A percentile compares a stretch with the other conserved stretches of the same genome.
phyloP scores from a whole-genome alignment of 2,797 vertebrate genomes.

The Loriculus beryllinus region DNA sequence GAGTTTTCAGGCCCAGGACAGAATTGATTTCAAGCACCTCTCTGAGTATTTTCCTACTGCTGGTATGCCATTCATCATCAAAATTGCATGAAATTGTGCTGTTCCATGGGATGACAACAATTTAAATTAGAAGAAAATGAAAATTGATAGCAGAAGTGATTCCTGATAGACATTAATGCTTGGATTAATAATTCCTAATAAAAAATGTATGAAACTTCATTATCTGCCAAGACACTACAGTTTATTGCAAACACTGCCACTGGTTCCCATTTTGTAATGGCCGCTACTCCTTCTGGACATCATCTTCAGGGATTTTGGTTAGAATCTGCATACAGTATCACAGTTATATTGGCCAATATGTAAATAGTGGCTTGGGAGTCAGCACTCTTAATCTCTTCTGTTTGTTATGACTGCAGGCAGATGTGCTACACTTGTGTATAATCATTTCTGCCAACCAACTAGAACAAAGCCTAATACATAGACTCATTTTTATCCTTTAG shows the following conservation, averaged over 20 bases:
- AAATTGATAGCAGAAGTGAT: constrained; percentile 38
- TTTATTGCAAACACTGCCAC: constrained; percentile 14
- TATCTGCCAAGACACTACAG: background rate
- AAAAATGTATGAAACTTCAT: constrained; percentile 37
- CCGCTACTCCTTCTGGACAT: background rate
- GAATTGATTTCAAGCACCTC: background rate
- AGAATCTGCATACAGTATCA: background rate
- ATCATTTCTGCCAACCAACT: background rate
- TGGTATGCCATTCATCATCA: constrained; percentile 33
- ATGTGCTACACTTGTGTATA: background rate
- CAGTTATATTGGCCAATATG: background rate
- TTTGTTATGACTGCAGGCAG: background rate
- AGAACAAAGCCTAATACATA: background rate
- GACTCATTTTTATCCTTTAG: background rate
- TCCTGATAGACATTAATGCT: constrained; percentile 13
- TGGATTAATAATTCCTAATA: constrained; percentile 37
- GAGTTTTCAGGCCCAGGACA: background rate
- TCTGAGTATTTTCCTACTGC: background rate
- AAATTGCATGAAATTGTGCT: constrained; percentile 53
- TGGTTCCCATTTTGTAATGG: background rate
- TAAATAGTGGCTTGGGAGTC: background rate
- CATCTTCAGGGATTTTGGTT: background rate
- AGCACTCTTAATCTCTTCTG: background rate
- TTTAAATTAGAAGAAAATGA: constrained; percentile 43
- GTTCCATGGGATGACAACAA: constrained; percentile 29